Evolutionary conservation across 2,113 vertebrate species (phyloP).

Genomic region (Catagonus wagneri): DNA sequence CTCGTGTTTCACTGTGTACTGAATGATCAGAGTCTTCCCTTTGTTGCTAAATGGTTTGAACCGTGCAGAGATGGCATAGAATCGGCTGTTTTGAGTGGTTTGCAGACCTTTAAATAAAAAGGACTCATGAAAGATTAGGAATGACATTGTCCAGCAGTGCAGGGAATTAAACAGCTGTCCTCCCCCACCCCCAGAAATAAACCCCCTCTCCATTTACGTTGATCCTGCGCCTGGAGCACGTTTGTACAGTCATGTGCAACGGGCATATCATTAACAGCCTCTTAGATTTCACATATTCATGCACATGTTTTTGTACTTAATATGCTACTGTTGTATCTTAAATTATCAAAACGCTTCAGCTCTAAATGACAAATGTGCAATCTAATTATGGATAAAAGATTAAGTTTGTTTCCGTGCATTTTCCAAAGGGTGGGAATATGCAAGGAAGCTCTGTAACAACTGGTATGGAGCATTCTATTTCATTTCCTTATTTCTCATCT

Average conservation of each 20-base stretch:
- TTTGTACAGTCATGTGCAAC: background rate
- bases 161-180: background rate
- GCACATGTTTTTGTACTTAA: background rate
- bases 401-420: constrained; percentile 5
- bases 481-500: background rate
- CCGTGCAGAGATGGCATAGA: constrained; percentile 91
- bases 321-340: background rate
- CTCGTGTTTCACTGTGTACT: constrained; percentile 94
- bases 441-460: background rate
- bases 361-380: background rate
- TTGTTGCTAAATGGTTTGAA: constrained; percentile 93
- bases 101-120: constrained; percentile 89
- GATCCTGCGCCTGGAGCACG: background rate
- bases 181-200: background rate
- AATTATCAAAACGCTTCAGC: background rate
- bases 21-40: constrained; percentile 90
- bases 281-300: background rate
- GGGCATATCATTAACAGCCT: background rate
- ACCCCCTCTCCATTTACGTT: background rate
- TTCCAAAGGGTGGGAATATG: background rate
- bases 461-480: background rate
- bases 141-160: background rate
- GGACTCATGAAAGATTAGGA: background rate
- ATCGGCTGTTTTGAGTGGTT: constrained; percentile 92
- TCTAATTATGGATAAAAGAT: background rate